These are phyloP conservation scores for Distichodus sexfasciatus DNA, from an alignment of 2,797 vertebrate genomes.

Conservation along the genomic window DNA sequence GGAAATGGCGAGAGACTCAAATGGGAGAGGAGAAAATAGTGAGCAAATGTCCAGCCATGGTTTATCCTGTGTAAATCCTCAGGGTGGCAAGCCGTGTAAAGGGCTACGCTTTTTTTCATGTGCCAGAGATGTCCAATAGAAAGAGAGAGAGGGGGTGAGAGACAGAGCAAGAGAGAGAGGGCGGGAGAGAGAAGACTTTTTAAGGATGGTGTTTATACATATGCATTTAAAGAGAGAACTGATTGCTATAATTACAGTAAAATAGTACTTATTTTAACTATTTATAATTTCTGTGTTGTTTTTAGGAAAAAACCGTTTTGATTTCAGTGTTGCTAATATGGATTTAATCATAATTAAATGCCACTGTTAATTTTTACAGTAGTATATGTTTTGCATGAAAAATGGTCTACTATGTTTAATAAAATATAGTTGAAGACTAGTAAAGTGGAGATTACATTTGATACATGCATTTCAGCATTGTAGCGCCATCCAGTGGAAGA, in stretches of 20 bases:
- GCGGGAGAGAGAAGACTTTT: neutral
- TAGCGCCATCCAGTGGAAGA: conserved; percentile 13
- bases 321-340: too few relatives aligned
- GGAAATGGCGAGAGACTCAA: conserved; percentile 51
- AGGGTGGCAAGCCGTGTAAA: neutral
- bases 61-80: conserved; percentile 32
- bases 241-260: too few relatives aligned
- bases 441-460: too few relatives aligned
- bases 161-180: neutral
- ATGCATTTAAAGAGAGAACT: neutral
- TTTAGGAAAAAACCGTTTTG: too few relatives aligned
- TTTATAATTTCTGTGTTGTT: too few relatives aligned
- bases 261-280: too few relatives aligned
- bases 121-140: neutral
- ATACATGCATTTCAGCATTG: neutral
- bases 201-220: too few relatives aligned
- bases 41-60: conserved; percentile 18
- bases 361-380: too few relatives aligned
- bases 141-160: neutral
- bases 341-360: too few relatives aligned
- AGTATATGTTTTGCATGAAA: too few relatives aligned
- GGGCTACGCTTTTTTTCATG: neutral
- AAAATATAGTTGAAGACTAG: too few relatives aligned
- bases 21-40: conserved; percentile 15
- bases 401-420: too few relatives aligned